Evolutionary conservation across 64 coral and sea anemone genomes (phyloP).

Genomic region (Trachythela sp.): DNA sequence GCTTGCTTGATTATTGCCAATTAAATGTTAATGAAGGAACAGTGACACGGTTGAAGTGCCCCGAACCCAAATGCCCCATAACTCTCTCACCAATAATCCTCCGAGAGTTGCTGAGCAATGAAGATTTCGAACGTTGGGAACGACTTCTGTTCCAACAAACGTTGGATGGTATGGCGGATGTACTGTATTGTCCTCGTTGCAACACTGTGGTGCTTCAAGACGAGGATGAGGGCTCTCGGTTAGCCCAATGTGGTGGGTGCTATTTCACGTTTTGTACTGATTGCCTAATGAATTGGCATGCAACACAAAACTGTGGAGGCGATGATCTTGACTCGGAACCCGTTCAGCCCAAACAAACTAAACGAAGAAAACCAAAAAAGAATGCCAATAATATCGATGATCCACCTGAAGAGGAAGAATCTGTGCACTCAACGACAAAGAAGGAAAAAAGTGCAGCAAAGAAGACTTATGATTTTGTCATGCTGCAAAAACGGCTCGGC

Average conservation of each 20-base stretch:
- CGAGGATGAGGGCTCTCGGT: slow-evolving; percentile 65
- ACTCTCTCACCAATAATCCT: slow-evolving; percentile 57
- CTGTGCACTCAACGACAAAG: not conserved
- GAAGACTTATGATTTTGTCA: slow-evolving; percentile 50
- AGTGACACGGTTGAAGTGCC: slow-evolving; percentile 65
- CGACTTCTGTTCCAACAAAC: slow-evolving; percentile 58
- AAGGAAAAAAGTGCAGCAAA: not conserved
- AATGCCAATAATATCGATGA: not conserved
- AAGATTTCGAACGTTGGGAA: slow-evolving; percentile 73
- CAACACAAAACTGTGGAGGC: slow-evolving; percentile 40
- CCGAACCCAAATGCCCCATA: slow-evolving; percentile 55
- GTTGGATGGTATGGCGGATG: slow-evolving; percentile 79
- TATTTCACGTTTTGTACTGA: slow-evolving; percentile 87
- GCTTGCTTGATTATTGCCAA: slow-evolving; percentile 69
- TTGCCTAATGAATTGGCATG: slow-evolving; percentile 73
- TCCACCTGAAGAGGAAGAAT: not conserved
- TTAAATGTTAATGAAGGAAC: slow-evolving; percentile 64
- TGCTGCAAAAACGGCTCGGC: slow-evolving; percentile 56
- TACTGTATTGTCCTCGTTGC: slow-evolving; percentile 85
- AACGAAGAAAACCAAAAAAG: slow-evolving; percentile 41
- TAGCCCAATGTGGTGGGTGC: slow-evolving; percentile 77
- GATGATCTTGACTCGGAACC: slow-evolving; percentile 30
- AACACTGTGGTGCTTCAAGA: slow-evolving; percentile 70
- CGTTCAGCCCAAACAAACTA: not conserved
- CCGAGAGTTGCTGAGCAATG: slow-evolving; percentile 52